Base-by-base conservation (phyloP, 2,888 invertebrate species). In the Eustalomyia histrio region DNA sequence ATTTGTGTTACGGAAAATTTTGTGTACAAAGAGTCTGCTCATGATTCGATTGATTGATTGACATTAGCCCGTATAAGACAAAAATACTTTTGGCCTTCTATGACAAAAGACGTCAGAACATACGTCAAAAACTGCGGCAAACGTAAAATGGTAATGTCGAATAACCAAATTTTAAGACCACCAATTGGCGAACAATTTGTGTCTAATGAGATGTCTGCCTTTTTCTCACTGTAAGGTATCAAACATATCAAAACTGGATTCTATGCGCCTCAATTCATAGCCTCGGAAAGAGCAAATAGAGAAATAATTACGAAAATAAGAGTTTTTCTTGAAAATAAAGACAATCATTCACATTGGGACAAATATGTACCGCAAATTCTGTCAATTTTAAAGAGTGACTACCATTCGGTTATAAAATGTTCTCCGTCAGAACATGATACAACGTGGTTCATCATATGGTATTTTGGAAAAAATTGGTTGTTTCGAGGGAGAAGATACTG, bases 231-330 rank as follows among this genome's bases (percentile, higher is more conserved):
- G n/a, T n/a, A n/a, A n/a, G n/a, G n/a, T n/a, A n/a, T n/a, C n/a
- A n/a, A n/a, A n/a, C n/a, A n/a, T n/a, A n/a, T n/a, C n/a, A n/a
- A n/a, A n/a, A n/a, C n/a, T n/a, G n/a, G n/a, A n/a, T n/a, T n/a
- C n/a, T n/a, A 79, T 14, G 69, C 79, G 7, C 83, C 83, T 0
- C 76, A 83, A 24, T 79, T 81, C 0, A 82, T 82, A 24, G 80
- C 80, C 17, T 71, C 75, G 0, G 83, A 83, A 39, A 24, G 81
- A n/a, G 76, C 60, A 2, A 79, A 81, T 63, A 9, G 78, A 12
- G 75, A 79, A 61, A 60, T 71, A 4, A 10, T 71, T 12, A 24
- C 57, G 5, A 68, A 57, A 55, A 43, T 68, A 9, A 39, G 68
- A 57, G 7, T 43, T 16, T 43, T 68, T 33, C 16, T 68, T 2